Evolutionary conservation across 2,888 invertebrate genomes (phyloP).

Genomic region (Masnerella sp.): DNA sequence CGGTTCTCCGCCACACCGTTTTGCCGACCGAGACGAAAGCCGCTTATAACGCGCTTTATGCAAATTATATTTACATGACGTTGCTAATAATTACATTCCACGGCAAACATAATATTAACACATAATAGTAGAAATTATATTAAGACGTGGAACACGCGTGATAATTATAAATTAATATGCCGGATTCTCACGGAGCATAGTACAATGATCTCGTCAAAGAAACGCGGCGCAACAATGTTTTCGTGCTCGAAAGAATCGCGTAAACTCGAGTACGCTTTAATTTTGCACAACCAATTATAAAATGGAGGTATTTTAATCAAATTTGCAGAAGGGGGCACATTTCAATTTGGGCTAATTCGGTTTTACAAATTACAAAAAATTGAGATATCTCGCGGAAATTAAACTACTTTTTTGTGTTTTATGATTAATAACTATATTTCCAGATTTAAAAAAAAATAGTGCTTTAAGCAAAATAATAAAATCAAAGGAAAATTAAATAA

Average conservation of each 20-base stretch:
- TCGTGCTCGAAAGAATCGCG: constrained; percentile 6
- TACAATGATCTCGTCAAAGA: constrained; percentile 56
- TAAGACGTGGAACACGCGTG: constrained; percentile 44
- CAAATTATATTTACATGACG: constrained; percentile 55
- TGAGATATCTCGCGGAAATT: neutral
- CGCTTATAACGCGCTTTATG: constrained; percentile 51
- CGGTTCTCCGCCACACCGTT: constrained; percentile 13
- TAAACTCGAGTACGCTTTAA: constrained; percentile 21
- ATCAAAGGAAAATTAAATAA: too few species aligned
- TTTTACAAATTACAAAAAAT: too few species aligned
- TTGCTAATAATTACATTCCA: constrained; percentile 58
- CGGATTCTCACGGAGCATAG: constrained; percentile 49
- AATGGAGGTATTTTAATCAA: too few species aligned
- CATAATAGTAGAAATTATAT: constrained; percentile 58
- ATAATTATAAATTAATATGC: constrained; percentile 58
- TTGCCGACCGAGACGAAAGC: constrained; percentile 18
- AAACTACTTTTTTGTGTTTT: too few species aligned
- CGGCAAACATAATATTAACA: constrained; percentile 53
- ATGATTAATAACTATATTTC: too few species aligned
- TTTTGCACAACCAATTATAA: too few species aligned
- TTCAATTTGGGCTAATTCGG: constrained; percentile 10
- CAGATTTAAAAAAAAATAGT: too few species aligned
- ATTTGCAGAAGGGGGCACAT: too few species aligned
- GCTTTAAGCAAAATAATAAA: too few species aligned
- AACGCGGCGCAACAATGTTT: constrained; percentile 7